A percentile compares a stretch with the other conserved stretches of the same genome.
phyloP scores from a whole-genome alignment of 2,888 invertebrate species.

The Drosophila mayaguana region DNA sequence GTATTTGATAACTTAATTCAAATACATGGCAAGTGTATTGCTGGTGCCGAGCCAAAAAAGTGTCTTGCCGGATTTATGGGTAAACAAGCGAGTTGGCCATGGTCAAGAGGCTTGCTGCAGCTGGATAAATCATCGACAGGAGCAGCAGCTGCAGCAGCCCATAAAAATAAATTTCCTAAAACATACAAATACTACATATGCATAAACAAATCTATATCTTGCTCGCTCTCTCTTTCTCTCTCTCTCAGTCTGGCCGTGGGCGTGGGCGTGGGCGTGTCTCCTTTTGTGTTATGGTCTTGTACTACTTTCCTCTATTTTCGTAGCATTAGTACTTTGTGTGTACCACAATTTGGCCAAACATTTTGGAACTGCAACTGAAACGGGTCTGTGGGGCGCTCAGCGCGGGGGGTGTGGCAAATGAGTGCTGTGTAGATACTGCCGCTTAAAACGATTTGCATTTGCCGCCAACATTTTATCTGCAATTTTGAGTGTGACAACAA shows the following conservation, averaged over 20 bases:
- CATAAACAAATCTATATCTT: constrained; percentile 21
- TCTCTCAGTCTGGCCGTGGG: neutral
- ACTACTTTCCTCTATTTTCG: constrained; percentile 2
- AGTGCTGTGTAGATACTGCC: constrained; percentile 2
- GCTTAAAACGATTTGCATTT: constrained; percentile 68
- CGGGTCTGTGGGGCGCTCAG: neutral
- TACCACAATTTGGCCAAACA: constrained; percentile 42
- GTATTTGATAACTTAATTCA: constrained; percentile 79
- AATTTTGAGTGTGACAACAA: constrained; percentile 56
- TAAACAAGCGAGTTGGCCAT: constrained; percentile 72
- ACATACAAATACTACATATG: constrained; percentile 14
- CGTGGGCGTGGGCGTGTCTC: constrained; percentile 44
- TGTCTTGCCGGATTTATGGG: constrained; percentile 66
- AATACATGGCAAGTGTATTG: constrained; percentile 66
- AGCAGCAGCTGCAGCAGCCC: constrained; percentile 19
- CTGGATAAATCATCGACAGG: constrained; percentile 49
- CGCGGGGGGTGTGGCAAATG: neutral
- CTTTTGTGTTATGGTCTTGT: constrained; percentile 49
- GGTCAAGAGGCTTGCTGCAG: constrained; percentile 54
- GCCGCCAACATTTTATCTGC: constrained; percentile 57
- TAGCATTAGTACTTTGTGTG: constrained; percentile 37
- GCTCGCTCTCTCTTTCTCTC: neutral
- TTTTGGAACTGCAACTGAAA: constrained; percentile 1
- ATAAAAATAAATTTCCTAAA: constrained; percentile 31
- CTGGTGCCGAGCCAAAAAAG: constrained; percentile 58